These are phyloP conservation scores for Scolopax mira DNA, from an alignment of 2,113 vertebrate species.

Conservation along the genomic window DNA sequence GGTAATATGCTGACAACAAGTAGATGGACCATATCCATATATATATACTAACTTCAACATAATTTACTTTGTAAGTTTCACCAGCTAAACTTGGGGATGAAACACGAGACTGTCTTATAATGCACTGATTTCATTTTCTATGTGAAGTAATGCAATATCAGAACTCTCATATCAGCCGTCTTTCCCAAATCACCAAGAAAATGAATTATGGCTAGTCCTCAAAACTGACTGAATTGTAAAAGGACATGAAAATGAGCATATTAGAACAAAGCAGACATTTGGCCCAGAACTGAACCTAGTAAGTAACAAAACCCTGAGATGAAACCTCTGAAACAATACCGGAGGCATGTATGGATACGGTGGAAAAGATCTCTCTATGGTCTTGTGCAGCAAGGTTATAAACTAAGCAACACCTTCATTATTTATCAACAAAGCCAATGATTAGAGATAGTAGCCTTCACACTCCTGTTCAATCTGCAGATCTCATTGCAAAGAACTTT, in stretches of 20 bases:
- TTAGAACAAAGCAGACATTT: not conserved
- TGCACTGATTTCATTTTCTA: not conserved
- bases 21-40: not conserved
- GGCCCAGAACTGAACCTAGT: not conserved
- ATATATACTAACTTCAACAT: not conserved
- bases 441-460: not conserved
- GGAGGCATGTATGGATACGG: rapidly evolving
- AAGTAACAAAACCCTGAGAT: not conserved
- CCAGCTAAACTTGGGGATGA: not conserved
- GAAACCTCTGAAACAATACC: not conserved
- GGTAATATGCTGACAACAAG: not conserved
- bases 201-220: not conserved
- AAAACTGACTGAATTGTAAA: not conserved
- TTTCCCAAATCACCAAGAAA: not conserved
- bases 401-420: not conserved
- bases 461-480: not conserved
- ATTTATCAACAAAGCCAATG: not conserved
- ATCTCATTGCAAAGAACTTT: not conserved
- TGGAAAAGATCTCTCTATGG: not conserved
- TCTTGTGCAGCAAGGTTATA: not conserved
- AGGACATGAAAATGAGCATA: not conserved
- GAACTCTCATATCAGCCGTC: not conserved
- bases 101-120: not conserved
- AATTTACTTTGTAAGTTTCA: not conserved
- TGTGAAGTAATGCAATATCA: not conserved